Evolutionary conservation across 2,797 vertebrate species (phyloP).

Genomic region (Orestias chungarensis): DNA sequence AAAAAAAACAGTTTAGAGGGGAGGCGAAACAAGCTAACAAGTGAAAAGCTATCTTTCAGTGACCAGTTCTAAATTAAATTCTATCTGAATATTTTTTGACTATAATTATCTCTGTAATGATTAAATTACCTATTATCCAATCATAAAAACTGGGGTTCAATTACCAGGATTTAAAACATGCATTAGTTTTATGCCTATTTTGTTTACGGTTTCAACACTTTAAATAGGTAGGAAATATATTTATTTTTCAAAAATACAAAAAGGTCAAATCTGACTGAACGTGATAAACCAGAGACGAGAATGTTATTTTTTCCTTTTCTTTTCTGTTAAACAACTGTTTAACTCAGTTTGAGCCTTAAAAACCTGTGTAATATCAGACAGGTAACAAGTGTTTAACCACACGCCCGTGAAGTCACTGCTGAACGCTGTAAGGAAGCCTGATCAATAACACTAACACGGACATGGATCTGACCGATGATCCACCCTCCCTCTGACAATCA

Average conservation of each 20-base stretch:
- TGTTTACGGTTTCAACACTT: conserved; percentile 3
- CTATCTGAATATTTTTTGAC: too few species aligned
- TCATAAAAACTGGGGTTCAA: neutral
- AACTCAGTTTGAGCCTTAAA: neutral
- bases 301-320: neutral
- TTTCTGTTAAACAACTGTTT: neutral
- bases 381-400: conserved; percentile 1
- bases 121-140: neutral
- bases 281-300: conserved; percentile 2
- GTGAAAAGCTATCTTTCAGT: neutral
- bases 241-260: neutral
- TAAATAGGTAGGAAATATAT: neutral
- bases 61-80: too few species aligned
- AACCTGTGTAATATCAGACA: neutral
- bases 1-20: neutral
- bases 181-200: neutral
- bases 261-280: neutral
- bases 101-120: neutral
- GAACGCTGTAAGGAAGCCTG: neutral
- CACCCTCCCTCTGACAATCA: neutral
- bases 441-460: conserved; percentile 1
- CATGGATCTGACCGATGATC: neutral
- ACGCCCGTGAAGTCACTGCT: neutral
- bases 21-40: neutral
- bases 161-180: neutral